Evolutionary conservation across 2,888 invertebrate species (phyloP).

Genomic region (Pocota personata): DNA sequence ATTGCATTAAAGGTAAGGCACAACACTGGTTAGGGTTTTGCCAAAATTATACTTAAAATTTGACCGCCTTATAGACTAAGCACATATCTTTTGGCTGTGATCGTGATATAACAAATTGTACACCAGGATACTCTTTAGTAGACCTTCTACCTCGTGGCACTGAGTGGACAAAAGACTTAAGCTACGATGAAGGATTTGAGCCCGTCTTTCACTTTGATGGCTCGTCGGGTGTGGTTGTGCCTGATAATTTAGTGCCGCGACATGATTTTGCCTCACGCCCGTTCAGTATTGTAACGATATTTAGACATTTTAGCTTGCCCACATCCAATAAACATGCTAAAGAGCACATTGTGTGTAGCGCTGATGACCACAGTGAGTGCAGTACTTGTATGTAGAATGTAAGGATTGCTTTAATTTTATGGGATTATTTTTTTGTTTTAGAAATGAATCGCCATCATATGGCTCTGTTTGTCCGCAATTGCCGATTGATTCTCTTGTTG

Average conservation of each 20-base stretch:
- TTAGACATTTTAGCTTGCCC: slow-evolving; percentile 93
- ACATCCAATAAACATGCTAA: slow-evolving; percentile 93
- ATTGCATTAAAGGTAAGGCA: slow-evolving; percentile 80
- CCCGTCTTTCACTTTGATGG: slow-evolving; percentile 99
- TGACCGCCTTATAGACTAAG: slow-evolving; percentile 78
- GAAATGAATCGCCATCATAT: slow-evolving; percentile 99
- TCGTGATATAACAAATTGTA: slow-evolving; percentile 86
- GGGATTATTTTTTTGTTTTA: slow-evolving; percentile 83
- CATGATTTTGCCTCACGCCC: slow-evolving; percentile 87
- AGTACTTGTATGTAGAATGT: too few relatives aligned
- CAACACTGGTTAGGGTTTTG: background rate
- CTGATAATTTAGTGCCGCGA: slow-evolving; percentile 89
- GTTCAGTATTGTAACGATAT: slow-evolving; percentile 97
- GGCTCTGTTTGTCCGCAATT: slow-evolving; percentile 98
- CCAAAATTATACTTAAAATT: background rate
- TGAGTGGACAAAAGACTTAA: slow-evolving; percentile 92
- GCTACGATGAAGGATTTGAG: slow-evolving; percentile 93
- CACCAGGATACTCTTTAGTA: slow-evolving; percentile 76
- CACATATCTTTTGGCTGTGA: slow-evolving; percentile 99
- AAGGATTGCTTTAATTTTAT: too few relatives aligned
- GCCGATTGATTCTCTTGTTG: slow-evolving; percentile 95
- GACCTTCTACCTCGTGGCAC: slow-evolving; percentile 84
- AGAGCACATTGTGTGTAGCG: slow-evolving; percentile 98
- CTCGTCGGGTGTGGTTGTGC: slow-evolving; percentile 93
- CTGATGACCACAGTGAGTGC: slow-evolving; percentile 97